Base-by-base conservation (phyloP, 1,140 invertebrate species). In the Uloborus diversus region DNA sequence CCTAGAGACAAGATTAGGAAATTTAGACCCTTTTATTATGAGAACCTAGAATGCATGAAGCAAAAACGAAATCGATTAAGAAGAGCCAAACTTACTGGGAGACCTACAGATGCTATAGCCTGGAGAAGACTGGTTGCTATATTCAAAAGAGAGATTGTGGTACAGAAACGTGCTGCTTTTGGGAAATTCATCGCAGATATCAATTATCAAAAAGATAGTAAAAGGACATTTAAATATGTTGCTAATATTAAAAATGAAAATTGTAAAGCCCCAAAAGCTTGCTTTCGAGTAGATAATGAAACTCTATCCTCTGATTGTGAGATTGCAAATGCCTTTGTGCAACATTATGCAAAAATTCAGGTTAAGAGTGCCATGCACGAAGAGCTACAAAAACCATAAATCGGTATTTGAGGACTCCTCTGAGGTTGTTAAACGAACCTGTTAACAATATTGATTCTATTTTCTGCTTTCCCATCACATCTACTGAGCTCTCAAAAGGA, bases 151-250 rank as follows among this genome's bases (percentile, higher is more conserved):
- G 32, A 4, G 53, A n/a, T 56, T 14, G n/a, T 70, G 33, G 66
- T 5, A 20, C 49, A 11, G 9, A 53, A 70, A 27, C 47, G 51
- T 14, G 57, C 53, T 35, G 25, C 49, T 57, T 70, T 70, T 57
- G 51, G 57, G 33, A 25, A 14, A 35, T 70, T 70, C 37, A 56
- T 70, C 14, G 53, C 66, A 4, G 35, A 33, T 56, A 57, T 56
- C 4, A 57, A 70, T 7, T 70, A 33, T 35, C 33, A 35, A 37
- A 33, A 33, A 14, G 66, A 33, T 37, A 70, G 32, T 37, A 5
- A 56, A 37, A 70, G 20, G 37, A 70, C 51, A 56, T 57, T 27
- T 70, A 70, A 70, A 70, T 70, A 33, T 35, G 2, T 56, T 7
- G 47, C 28, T 11, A 13, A 32, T 27, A 28, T 70, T 28, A 28